phyloP scores from a whole-genome alignment of 2,888 invertebrate species.

The Parnassius mnemosyne region DNA sequence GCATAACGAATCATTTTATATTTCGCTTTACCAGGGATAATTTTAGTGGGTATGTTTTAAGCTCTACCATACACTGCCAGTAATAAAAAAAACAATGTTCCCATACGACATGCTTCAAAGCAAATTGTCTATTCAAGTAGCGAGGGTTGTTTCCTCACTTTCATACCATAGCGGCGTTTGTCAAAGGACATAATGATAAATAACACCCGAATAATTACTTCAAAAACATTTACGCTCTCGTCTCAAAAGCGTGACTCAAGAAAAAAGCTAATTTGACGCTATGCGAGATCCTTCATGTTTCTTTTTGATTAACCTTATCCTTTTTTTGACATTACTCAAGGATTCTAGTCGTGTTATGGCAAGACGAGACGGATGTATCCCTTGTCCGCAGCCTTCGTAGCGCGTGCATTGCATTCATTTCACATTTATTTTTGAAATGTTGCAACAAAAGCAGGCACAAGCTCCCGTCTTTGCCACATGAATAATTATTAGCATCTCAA shows the following conservation, averaged over 20 bases:
- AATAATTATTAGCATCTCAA: constrained; percentile 16
- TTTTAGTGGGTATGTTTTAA: too few relatives aligned
- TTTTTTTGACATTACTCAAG: constrained; percentile 52
- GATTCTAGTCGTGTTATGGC: constrained; percentile 54
- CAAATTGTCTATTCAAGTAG: constrained; percentile 56
- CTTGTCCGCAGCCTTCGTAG: constrained; percentile 54
- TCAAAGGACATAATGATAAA: constrained; percentile 24
- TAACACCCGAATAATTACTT: constrained; percentile 30
- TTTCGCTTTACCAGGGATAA: too few relatives aligned
- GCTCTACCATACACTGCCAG: too few relatives aligned
- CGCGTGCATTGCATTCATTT: constrained; percentile 60
- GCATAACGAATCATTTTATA: too few relatives aligned
- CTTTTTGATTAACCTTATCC: constrained; percentile 39
- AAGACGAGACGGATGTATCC: constrained; percentile 51
- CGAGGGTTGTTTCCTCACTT: constrained; percentile 16
- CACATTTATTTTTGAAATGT: constrained; percentile 36
- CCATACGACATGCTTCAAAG: constrained; percentile 36
- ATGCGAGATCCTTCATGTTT: constrained; percentile 43
- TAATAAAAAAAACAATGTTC: constrained; percentile 28
- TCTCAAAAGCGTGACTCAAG: constrained; percentile 38
- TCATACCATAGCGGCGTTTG: background rate
- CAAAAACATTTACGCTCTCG: constrained; percentile 29
- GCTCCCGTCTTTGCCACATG: constrained; percentile 2
- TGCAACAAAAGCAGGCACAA: constrained; percentile 34
- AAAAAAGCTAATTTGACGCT: constrained; percentile 60